Conservation (phyloP, 2,888 invertebrate species). For the Chrysolina haemoptera region DNA sequence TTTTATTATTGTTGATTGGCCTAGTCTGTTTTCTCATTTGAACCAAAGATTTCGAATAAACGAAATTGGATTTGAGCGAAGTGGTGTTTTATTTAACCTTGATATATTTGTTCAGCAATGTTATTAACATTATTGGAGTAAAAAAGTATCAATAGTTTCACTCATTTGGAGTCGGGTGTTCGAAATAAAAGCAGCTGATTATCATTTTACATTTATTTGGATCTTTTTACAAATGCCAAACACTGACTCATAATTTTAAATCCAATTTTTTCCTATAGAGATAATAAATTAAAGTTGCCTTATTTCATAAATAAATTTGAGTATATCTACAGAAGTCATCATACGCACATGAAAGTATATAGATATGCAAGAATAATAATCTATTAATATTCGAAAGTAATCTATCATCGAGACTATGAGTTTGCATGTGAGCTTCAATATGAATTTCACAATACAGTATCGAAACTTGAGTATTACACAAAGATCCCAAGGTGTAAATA, state of each 20-base stretch:
- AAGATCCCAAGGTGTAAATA: conserved; percentile 5
- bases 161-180: background rate
- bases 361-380: background rate
- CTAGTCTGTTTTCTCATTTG: background rate
- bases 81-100: background rate
- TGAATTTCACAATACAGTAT: conserved; percentile 15
- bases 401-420: conserved; percentile 10
- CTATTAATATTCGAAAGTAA: background rate
- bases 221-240: conserved; percentile 16
- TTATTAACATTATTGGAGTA: background rate
- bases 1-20: background rate
- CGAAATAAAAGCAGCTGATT: background rate
- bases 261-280: conserved; percentile 6
- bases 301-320: conserved; percentile 21
- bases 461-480: conserved; percentile 5
- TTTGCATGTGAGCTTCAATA: conserved; percentile 17
- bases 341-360: conserved; percentile 15
- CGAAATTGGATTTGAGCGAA: background rate
- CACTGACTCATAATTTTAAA: conserved; percentile 12
- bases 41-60: conserved; percentile 7
- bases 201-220: conserved; percentile 9
- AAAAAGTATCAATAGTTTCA: too few species aligned
- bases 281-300: conserved; percentile 21
- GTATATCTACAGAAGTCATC: conserved; percentile 18
- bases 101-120: too few species aligned